Evolutionary conservation across 1,140 invertebrate species (phyloP), one percentile per base, ranked within the genome.

Genomic region (Eupristina koningsbergeri): DNA sequence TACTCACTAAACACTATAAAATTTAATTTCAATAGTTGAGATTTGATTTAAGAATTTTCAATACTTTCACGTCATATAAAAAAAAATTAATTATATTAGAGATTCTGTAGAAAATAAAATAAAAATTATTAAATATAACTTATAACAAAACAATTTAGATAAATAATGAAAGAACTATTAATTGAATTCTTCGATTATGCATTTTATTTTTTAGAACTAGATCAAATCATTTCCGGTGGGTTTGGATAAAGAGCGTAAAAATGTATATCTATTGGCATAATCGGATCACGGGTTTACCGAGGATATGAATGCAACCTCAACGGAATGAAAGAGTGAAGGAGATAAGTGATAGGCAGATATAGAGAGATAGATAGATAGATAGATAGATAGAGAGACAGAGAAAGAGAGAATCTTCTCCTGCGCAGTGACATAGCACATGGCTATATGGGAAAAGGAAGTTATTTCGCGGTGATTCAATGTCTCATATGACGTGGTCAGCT

Each of bases 261-360:
- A 53, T n/a, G 63, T 74, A n/a, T 74, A 81, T 82, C 53, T 74
- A 81, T 82, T 64, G 71, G 73, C 80, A 81, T 81, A 82, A 82
- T 82, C 80, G 80, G 80, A 82, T 75, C 61, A 82, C 36, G 67
- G 69, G 29, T 82, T 82, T 76, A 76, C 69, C 39, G 61, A 69
- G 61, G 9, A 50, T 26, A 53, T 80, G 45, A 53, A 45, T 69
- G 34, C 41, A 64, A 11, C 61, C 50, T 73, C 50, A 31, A 3
- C 1, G 8, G 39, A 29, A n/a, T n/a, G n/a, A n/a, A n/a, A n/a
- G n/a, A n/a, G n/a, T n/a, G n/a, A n/a, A n/a, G n/a, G n/a, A n/a
- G n/a, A n/a, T n/a, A n/a, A n/a, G n/a, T n/a, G 75, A 1, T 2
- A n/a, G n/a, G 22, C n/a, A 67, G 26, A 47, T n/a, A 11, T 31